A percentile compares a stretch with the other conserved stretches of the same genome.
These are phyloP conservation scores for Mamestra brassicae DNA, from an alignment of 2,888 invertebrate genomes.

Conservation along the genomic window DNA sequence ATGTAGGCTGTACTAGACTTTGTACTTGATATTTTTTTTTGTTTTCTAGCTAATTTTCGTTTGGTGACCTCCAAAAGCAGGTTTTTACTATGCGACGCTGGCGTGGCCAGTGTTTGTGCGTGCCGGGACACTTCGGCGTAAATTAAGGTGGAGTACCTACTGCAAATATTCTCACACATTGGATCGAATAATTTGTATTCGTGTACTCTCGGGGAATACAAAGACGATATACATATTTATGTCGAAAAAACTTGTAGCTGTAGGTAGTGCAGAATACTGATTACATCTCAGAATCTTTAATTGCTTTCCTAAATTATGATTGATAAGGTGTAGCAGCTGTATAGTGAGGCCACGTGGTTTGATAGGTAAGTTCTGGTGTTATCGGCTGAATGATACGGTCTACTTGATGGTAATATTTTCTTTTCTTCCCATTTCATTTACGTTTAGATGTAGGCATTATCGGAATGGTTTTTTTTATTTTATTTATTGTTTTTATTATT, in stretches of 20 bases:
- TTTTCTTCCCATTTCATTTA: background rate
- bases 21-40: slow-evolving; percentile 50
- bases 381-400: background rate
- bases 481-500: background rate
- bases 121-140: slow-evolving; percentile 41
- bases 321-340: slow-evolving; percentile 10
- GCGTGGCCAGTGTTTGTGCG: slow-evolving; percentile 55
- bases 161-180: slow-evolving; percentile 53
- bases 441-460: background rate
- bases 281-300: slow-evolving; percentile 2
- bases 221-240: slow-evolving; percentile 1
- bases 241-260: slow-evolving; percentile 9
- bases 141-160: slow-evolving; percentile 43
- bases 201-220: slow-evolving; percentile 18
- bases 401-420: background rate
- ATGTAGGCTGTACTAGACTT: slow-evolving; percentile 20
- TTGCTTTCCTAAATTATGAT: slow-evolving; percentile 27
- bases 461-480: background rate
- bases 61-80: slow-evolving; percentile 47
- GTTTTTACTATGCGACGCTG: slow-evolving; percentile 54
- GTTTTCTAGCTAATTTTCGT: slow-evolving; percentile 53
- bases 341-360: background rate
- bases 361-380: background rate
- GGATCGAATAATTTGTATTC: slow-evolving; percentile 31
- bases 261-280: slow-evolving; percentile 12